A percentile compares a stretch with the other conserved stretches of the same genome.
These are phyloP conservation scores for Nymphalis io DNA, from an alignment of 1,140 invertebrate genomes.

Conservation along the genomic window DNA sequence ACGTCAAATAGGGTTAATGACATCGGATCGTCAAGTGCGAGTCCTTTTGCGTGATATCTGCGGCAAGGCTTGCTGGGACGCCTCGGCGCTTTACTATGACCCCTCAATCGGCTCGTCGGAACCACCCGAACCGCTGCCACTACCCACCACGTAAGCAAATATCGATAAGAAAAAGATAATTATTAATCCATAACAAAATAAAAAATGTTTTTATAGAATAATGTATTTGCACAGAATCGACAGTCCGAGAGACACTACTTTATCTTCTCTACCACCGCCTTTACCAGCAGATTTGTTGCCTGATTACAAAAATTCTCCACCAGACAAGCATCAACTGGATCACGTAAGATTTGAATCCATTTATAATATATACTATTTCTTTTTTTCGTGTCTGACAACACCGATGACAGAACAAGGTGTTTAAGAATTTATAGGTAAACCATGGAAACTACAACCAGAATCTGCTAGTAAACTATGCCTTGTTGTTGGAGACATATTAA, in stretches of 20 bases:
- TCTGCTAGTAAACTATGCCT: too few species aligned
- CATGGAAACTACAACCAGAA: too few species aligned
- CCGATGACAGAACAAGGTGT: neutral
- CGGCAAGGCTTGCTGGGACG: conserved; percentile 98
- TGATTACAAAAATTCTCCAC: conserved; percentile 89
- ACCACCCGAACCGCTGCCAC: conserved; percentile 52
- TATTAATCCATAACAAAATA: neutral
- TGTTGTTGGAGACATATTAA: too few species aligned
- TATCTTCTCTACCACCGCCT: conserved; percentile 76
- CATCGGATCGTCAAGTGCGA: conserved; percentile 88
- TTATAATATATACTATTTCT: too few species aligned
- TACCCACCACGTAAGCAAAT: conserved; percentile 59
- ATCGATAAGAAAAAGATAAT: neutral
- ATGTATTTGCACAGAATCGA: conserved; percentile 55
- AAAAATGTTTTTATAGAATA: neutral
- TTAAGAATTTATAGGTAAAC: too few species aligned
- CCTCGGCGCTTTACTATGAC: conserved; percentile 92
- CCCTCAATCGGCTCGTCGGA: conserved; percentile 71
- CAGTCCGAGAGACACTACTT: conserved; percentile 71
- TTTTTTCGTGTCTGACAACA: too few species aligned
- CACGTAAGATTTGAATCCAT: conserved; percentile 88
- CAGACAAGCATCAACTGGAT: conserved; percentile 95
- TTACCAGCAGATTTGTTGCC: conserved; percentile 87
- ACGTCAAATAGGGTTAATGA: conserved; percentile 77
- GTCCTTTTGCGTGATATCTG: conserved; percentile 95